Conservation (phyloP, 2,113 vertebrate genomes). For the human (Homo sapiens) region GRCh38 chr20:17770001-17770500, state of each 20-base stretch:
- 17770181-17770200: not conserved
- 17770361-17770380: not conserved
- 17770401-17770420: not conserved
- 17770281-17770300: not conserved
- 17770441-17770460: not conserved
- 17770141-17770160: too few relatives aligned
- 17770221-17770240: not conserved
- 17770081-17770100: too few relatives aligned
- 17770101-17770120: too few relatives aligned
- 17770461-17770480: not conserved
- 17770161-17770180: not conserved
- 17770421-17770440: not conserved
- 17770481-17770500: too few relatives aligned
- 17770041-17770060: not conserved
- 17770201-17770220: not conserved
- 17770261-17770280: not conserved
- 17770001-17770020: not conserved
- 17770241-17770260: not conserved
- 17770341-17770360: not conserved
- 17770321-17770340: not conserved
- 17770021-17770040: fast-evolving
- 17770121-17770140: too few relatives aligned
- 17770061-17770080: too few relatives aligned
- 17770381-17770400: too few relatives aligned
- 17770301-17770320: not conserved